phyloP scores from a whole-genome alignment of 1,140 invertebrate species.

The Venturia canescens region DNA sequence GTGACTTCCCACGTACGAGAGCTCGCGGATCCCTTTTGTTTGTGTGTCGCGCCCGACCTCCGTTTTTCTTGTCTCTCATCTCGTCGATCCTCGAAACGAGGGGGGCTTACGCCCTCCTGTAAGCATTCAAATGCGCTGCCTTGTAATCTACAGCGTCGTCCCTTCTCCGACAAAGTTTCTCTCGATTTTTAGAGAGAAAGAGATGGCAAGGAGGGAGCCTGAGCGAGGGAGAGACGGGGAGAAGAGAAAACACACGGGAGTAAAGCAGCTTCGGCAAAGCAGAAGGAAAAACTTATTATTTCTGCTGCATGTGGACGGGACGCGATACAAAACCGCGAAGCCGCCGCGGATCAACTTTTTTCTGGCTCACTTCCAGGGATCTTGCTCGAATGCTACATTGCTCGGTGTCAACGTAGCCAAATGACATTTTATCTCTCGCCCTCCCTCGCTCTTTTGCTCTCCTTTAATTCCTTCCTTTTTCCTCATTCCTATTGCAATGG shows the following conservation, averaged over 20 bases:
- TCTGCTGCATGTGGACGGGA: not conserved
- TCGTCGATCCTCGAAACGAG: conserved; percentile 10
- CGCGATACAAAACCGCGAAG: not conserved
- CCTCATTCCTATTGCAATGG: not conserved
- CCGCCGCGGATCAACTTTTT: not conserved
- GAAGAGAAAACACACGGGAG: not conserved
- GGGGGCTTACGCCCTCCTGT: not conserved
- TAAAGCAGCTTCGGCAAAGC: not conserved
- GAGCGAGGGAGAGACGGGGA: not conserved
- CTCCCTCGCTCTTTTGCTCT: conserved; percentile 21
- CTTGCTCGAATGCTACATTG: not conserved
- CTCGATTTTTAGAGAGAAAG: not conserved
- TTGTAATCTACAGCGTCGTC: conserved; percentile 20
- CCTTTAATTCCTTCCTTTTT: not conserved
- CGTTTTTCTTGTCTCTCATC: not conserved
- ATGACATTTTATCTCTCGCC: conserved; percentile 27
- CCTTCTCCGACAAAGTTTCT: not conserved
- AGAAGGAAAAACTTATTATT: conserved; percentile 14
- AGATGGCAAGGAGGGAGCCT: not conserved
- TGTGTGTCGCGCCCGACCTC: not conserved
- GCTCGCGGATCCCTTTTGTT: not conserved
- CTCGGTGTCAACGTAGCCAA: not conserved
- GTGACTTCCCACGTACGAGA: not conserved
- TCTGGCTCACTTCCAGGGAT: conserved; percentile 8
- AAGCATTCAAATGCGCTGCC: not conserved